A percentile compares a stretch with the other conserved stretches of the same genome.
Evolutionary conservation across 2,113 vertebrate genomes (phyloP).

Genomic region (Jaculus jaculus): DNA sequence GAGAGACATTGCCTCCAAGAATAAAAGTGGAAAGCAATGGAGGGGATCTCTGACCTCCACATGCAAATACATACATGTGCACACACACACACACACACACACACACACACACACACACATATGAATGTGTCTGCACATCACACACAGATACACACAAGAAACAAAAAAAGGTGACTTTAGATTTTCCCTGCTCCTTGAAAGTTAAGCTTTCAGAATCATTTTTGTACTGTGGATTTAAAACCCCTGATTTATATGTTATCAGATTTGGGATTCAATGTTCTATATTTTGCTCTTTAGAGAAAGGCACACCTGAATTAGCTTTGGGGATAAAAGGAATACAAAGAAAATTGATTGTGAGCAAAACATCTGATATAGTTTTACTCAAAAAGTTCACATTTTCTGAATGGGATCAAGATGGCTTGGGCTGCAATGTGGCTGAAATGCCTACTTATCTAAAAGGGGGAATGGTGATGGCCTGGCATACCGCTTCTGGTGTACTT

Average conservation of each 20-base stretch:
- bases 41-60: too few relatives aligned
- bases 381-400: conserved; percentile 71
- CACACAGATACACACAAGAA: too few relatives aligned
- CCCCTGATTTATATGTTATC: conserved; percentile 56
- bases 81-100: too few relatives aligned
- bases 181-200: conserved; percentile 8
- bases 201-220: conserved; percentile 29
- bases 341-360: conserved; percentile 66
- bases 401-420: conserved; percentile 78
- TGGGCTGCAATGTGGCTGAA: conserved; percentile 58
- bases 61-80: too few relatives aligned
- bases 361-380: conserved; percentile 77
- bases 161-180: background rate
- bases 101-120: too few relatives aligned
- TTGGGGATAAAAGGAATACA: conserved; percentile 69
- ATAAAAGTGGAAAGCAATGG: too few relatives aligned
- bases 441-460: conserved; percentile 37
- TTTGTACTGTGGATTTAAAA: conserved; percentile 43
- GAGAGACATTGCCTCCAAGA: too few relatives aligned
- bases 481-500: conserved; percentile 18
- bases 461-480: background rate
- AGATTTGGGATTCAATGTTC: conserved; percentile 5
- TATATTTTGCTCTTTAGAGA: conserved; percentile 45
- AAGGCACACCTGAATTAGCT: conserved; percentile 68
- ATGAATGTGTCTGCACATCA: too few relatives aligned